Conservation (phyloP, 1,140 invertebrate genomes). For the Diorhabda sublineata region DNA sequence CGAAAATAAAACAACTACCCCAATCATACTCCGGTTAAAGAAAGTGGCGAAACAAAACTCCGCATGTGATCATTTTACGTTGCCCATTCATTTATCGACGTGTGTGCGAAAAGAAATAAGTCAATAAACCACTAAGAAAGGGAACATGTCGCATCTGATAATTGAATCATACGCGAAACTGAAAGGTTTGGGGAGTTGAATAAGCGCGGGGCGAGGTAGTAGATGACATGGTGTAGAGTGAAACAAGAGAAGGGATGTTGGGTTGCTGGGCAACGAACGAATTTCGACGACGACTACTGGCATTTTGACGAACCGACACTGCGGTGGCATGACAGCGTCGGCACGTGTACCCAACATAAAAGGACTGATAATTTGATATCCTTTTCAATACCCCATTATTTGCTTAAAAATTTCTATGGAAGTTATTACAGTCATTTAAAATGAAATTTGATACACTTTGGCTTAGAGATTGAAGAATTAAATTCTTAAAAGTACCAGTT, state of each 20-base stretch:
- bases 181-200: slow-evolving; percentile 12
- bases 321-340: background rate
- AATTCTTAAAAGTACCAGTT: too few relatives aligned
- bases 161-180: slow-evolving; percentile 42
- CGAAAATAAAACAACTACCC: too few relatives aligned
- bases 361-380: too few relatives aligned
- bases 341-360: background rate
- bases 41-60: slow-evolving; percentile 2
- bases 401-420: too few relatives aligned
- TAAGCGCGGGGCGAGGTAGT: slow-evolving; percentile 20
- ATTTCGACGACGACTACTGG: slow-evolving; percentile 36
- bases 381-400: too few relatives aligned
- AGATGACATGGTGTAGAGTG: slow-evolving; percentile 8
- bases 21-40: background rate
- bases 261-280: slow-evolving; percentile 40
- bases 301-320: too few relatives aligned
- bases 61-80: background rate
- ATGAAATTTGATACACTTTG: too few relatives aligned
- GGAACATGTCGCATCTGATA: slow-evolving; percentile 40
- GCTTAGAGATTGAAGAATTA: too few relatives aligned
- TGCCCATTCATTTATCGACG: slow-evolving; percentile 14
- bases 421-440: too few relatives aligned
- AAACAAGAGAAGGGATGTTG: slow-evolving; percentile 40
- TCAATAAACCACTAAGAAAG: slow-evolving; percentile 41
- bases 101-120: slow-evolving; percentile 35